Percentiles rank a stretch among this genome's conserved stretches.
Evolutionary conservation across 1,140 invertebrate species (phyloP).

Genomic region (Bombus terrestris): DNA sequence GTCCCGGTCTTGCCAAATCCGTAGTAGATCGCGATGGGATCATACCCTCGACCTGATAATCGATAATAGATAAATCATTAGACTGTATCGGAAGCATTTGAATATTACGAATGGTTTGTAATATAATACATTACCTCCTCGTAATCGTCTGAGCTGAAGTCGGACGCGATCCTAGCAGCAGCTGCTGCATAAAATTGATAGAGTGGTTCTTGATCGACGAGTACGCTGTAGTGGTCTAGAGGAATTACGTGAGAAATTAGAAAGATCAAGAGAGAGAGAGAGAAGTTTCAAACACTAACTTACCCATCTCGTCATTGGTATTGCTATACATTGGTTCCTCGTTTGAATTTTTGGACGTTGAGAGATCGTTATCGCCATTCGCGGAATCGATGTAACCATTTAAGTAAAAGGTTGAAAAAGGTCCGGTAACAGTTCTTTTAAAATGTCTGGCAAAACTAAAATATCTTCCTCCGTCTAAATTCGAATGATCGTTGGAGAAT

Average conservation of each 20-base stretch:
- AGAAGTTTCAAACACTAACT: not conserved
- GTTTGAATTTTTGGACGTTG: not conserved
- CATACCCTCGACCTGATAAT: conserved; percentile 67
- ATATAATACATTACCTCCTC: conserved; percentile 83
- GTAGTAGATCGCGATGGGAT: conserved; percentile 66
- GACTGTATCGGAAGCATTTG: not conserved
- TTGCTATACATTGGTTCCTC: conserved; percentile 74
- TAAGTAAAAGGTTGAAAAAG: conserved; percentile 77
- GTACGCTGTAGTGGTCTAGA: conserved; percentile 79
- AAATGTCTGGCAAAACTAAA: conserved; percentile 78
- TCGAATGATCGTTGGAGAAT: conserved; percentile 60
- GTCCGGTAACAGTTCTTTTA: conserved; percentile 61
- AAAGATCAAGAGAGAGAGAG: not conserved
- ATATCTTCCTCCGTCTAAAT: conserved; percentile 65
- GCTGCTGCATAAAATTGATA: conserved; percentile 95
- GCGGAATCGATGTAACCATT: conserved; percentile 47
- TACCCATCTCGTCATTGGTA: conserved; percentile 9
- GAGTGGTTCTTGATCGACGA: conserved; percentile 89
- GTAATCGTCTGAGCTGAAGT: conserved; percentile 91
- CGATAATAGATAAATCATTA: not conserved
- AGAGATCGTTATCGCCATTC: conserved; percentile 46
- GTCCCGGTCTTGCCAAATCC: conserved; percentile 77
- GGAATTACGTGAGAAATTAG: not conserved
- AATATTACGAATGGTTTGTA: not conserved
- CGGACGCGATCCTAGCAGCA: conserved; percentile 86